phyloP scores from a whole-genome alignment of 2,113 vertebrate genomes.

The Sapajus apella region DNA sequence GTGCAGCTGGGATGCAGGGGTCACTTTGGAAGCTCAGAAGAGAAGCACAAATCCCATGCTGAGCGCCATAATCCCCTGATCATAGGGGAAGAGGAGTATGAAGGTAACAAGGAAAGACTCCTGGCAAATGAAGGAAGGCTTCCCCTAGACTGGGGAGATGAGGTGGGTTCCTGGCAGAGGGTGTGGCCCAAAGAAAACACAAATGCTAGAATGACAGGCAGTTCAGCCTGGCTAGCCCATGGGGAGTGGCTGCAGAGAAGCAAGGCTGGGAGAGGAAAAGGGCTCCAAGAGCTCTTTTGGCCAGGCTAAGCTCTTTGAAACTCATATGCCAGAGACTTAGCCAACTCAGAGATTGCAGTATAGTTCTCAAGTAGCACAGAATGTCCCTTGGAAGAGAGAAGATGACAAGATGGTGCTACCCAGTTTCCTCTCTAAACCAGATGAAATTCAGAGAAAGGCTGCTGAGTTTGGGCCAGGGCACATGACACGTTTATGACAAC shows the following conservation, averaged over 20 bases:
- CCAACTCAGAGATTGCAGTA: background rate
- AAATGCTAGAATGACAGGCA: background rate
- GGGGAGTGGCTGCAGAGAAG: accelerated
- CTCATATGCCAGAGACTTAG: too few species aligned
- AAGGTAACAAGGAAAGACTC: background rate
- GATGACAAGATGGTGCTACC: background rate
- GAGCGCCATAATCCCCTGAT: background rate
- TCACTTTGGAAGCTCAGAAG: background rate
- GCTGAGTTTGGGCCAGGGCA: background rate
- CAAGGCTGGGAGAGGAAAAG: background rate
- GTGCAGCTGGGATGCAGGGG: accelerated
- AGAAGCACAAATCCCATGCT: background rate
- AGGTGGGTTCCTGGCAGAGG: background rate
- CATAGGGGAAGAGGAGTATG: accelerated
- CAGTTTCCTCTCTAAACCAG: background rate
- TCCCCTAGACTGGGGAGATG: too few species aligned
- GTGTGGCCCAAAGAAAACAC: background rate
- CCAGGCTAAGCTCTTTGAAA: background rate
- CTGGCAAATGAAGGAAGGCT: background rate
- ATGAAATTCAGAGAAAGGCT: background rate
- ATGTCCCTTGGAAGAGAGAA: background rate
- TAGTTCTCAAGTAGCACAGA: background rate
- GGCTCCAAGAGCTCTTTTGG: background rate
- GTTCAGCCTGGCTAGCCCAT: accelerated
- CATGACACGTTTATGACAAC: background rate